Evolutionary conservation across 2,888 invertebrate species (phyloP).

Genomic region (Camptogramma bilineatum): DNA sequence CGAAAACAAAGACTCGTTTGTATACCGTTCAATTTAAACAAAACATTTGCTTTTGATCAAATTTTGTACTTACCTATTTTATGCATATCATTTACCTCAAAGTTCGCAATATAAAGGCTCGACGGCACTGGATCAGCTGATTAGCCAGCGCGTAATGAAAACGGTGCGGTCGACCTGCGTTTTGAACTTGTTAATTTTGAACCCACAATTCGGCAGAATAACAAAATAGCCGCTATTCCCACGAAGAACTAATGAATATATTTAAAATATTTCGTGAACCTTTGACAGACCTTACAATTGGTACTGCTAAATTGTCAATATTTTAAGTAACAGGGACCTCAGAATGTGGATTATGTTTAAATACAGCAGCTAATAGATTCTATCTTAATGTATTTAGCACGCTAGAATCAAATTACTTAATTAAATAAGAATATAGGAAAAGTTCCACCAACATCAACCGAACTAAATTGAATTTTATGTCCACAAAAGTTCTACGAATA

Average conservation of each 20-base stretch:
- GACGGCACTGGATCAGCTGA: constrained; percentile 22
- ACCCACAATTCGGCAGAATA: constrained; percentile 21
- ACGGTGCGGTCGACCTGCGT: constrained; percentile 37
- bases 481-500: not conserved
- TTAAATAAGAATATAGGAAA: not conserved
- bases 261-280: not conserved
- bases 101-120: not conserved
- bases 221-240: constrained; percentile 1
- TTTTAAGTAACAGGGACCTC: too few relatives aligned
- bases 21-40: not conserved
- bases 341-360: too few relatives aligned
- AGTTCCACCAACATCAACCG: not conserved
- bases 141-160: constrained; percentile 40
- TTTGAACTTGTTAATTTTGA: constrained; percentile 43
- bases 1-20: not conserved
- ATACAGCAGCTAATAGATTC: too few relatives aligned
- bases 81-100: not conserved
- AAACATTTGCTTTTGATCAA: not conserved
- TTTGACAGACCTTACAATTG: too few relatives aligned
- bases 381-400: not conserved
- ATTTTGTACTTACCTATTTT: not conserved
- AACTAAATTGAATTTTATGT: not conserved
- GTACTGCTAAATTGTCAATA: too few relatives aligned
- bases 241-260: constrained; percentile 6
- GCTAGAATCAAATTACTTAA: not conserved